Base-by-base conservation (phyloP, 2,113 vertebrate species). In the Danionella cerebrum region DNA sequence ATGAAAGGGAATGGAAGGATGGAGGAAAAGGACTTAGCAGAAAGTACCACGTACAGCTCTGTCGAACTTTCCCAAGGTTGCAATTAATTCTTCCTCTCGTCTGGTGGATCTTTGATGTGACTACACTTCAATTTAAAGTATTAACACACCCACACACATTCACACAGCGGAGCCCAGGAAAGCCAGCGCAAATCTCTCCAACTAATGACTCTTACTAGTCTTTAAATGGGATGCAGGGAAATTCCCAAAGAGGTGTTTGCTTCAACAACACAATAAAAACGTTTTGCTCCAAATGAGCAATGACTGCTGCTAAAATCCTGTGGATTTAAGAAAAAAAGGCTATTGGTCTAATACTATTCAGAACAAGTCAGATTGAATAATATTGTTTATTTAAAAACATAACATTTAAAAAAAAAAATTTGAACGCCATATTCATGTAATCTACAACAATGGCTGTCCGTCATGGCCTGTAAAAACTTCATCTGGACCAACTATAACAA, bases 51-150 rank as follows among this genome's bases (percentile, higher is more conserved):
- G 22, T 42, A 44, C 39, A 39, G 44, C 39, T 47, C 29, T 19
- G 10, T 48, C 55, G 58, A 13, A 35, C 58, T 16, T 35, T 72
- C 65, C 62, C 45, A 54, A 39, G 53, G 45, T 39, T 65, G 52
- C 58, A 72, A 72, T 59, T 72, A 69, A 64, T 58, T 66, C 69
- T 35, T 47, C 36, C 33, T 59, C 47, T 65, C 42, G 64, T 67
- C 69, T 45, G 58, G 66, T 50, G n/a, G 33, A 60, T 73, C 71
- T 73, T 69, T 68, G 50, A 73, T 69, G 50, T 63, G 42, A 57
- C 45, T 65, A 52, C 47, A 60, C 39, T 70, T 66, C 54, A 27
- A 41, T 67, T 62, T 67, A 63, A 75, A 65, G 63, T 51, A 64
- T 57, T 58, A 57, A 55, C 60, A 66, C 33, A 41, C 59, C 27